A percentile compares a stretch with the other conserved stretches of the same genome.
phyloP scores from a whole-genome alignment of 30 jellyfish, hydroid and myxozoan genomes.

The Nemopilema nomurai region DNA sequence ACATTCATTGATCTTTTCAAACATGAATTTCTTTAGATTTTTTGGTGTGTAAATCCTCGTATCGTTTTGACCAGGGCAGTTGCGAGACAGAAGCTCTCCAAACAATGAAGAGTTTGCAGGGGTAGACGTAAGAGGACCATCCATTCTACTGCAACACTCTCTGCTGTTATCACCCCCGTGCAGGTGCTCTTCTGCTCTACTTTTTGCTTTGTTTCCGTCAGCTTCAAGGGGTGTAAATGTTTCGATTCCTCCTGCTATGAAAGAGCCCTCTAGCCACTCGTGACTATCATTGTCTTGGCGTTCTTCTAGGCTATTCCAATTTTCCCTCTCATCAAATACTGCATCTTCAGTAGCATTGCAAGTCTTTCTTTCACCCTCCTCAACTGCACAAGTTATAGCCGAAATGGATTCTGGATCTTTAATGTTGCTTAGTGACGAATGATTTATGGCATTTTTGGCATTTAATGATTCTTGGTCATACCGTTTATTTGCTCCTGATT shows the following conservation, averaged over 20 bases:
- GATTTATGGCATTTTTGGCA: not conserved
- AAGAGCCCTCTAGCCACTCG: slow-evolving; percentile 67
- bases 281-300: slow-evolving; percentile 24
- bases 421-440: slow-evolving; percentile 16
- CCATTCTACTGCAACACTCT: not conserved
- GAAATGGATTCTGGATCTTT: slow-evolving; percentile 68
- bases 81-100: not conserved
- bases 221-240: slow-evolving; percentile 34
- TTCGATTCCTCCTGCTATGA: slow-evolving; percentile 61
- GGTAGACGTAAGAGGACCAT: slow-evolving; percentile 36
- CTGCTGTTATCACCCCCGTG: slow-evolving; percentile 7
- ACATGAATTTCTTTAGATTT: slow-evolving; percentile 28
- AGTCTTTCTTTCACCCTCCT: not conserved
- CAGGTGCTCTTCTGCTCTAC: slow-evolving; percentile 24
- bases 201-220: not conserved
- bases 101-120: slow-evolving; percentile 15
- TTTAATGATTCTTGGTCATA: not conserved
- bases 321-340: slow-evolving; percentile 56
- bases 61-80: not conserved
- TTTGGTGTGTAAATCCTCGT: slow-evolving; percentile 36
- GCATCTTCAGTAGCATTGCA: slow-evolving; percentile 18
- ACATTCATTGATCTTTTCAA: slow-evolving; percentile 9
- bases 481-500: not conserved
- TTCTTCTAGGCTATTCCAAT: slow-evolving; percentile 48
- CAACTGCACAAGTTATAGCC: slow-evolving; percentile 38